A percentile compares a stretch with the other conserved stretches of the same genome.
phyloP scores from a whole-genome alignment of 2,888 invertebrate species.

The Liopterus haemorrhoidalis region DNA sequence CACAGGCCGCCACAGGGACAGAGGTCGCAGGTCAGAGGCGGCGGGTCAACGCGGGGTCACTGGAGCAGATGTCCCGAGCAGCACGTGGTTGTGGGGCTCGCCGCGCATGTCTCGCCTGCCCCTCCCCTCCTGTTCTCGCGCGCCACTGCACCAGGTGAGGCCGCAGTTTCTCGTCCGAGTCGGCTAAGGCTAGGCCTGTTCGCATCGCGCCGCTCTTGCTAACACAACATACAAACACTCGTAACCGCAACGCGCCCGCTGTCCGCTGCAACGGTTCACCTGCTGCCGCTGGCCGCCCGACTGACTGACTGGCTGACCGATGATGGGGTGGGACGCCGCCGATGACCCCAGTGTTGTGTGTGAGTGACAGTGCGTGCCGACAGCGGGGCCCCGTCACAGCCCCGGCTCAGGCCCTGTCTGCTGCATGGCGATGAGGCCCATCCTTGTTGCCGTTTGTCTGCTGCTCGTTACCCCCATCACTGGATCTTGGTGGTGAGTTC shows the following conservation, averaged over 20 bases:
- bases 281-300: neutral
- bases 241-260: too few relatives aligned
- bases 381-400: slow-evolving; percentile 8
- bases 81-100: neutral
- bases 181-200: slow-evolving; percentile 2
- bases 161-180: slow-evolving; percentile 18
- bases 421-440: slow-evolving; percentile 59
- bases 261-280: neutral
- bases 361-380: too few relatives aligned
- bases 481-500: slow-evolving; percentile 81
- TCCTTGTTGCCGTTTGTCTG: slow-evolving; percentile 76
- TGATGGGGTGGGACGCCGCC: slow-evolving; percentile 9
- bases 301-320: neutral
- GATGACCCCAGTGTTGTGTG: slow-evolving; percentile 3
- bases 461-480: slow-evolving; percentile 83
- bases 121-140: slow-evolving; percentile 28
- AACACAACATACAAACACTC: too few relatives aligned
- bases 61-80: slow-evolving; percentile 9
- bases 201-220: too few relatives aligned
- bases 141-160: slow-evolving; percentile 32
- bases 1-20: neutral
- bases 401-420: slow-evolving; percentile 1
- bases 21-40: slow-evolving; percentile 1
- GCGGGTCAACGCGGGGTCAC: slow-evolving; percentile 15
- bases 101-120: slow-evolving; percentile 5